Base-by-base conservation (phyloP, 1,140 invertebrate species). In the Drosophila subpulchrella region DNA sequence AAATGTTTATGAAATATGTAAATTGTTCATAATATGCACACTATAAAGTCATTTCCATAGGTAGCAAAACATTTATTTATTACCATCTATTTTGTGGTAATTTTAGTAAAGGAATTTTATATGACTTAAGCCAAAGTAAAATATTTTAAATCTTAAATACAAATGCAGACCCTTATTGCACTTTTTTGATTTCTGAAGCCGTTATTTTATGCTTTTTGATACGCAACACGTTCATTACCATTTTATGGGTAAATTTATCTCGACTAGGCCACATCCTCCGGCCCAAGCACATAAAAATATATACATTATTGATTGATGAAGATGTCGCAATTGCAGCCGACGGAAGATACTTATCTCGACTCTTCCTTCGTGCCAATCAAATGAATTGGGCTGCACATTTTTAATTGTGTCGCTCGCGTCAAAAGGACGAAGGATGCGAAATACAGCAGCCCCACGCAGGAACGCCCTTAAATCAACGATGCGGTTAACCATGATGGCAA, bases 401-500 rank as follows among this genome's bases (percentile, higher is more conserved):
- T 73, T 72, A 73, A 73, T 73, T 73, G 68, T 73, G 47, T 53
- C 54, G 38, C 36, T 4, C 39, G 47, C 32, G 55, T 36, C 67
- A 32, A 47, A 51, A 73, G 39, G 39, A 72, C 55, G 48, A 53
- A 38, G 46, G 32, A 60, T 46, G 55, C 38, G n/a, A 15, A 47
- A 47, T 41, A 48, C 39, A 41, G 47, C 51, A 50, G 50, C 36
- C 15, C 34, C 27, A 34, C 20, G 60, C 44, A 61, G 15, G 60
- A 38, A 70, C 65, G 65, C 67, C 67, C 51, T 71, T 70, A 71
- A 57, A 70, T 71, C 65, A 71, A 71, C 65, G 70, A 60, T 60
- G 70, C 67, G 70, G 70, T 51, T 73, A 72, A 73, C 70, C 70
- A 72, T 47, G 67, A 72, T 73, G 67, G 67, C 48, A 39, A 72